phyloP scores from a whole-genome alignment of 2,888 invertebrate species.

The Thymelicus acteon region DNA sequence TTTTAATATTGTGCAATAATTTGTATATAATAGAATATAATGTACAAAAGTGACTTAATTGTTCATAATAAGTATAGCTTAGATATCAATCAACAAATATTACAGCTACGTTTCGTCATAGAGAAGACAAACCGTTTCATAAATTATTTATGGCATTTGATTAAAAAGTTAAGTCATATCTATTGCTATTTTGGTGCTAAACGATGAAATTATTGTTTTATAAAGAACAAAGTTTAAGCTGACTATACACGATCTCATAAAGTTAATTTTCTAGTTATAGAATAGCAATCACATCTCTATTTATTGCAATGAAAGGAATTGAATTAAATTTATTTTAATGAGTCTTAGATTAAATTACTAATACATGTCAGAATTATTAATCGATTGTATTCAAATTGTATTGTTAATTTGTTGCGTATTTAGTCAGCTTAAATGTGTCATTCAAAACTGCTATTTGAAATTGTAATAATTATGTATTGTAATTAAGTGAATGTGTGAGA shows the following conservation, averaged over 20 bases:
- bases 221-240: slow-evolving; percentile 13
- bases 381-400: neutral
- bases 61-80: slow-evolving; percentile 13
- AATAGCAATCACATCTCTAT: too few species aligned
- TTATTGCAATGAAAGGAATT: too few species aligned
- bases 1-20: slow-evolving; percentile 76
- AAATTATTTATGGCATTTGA: slow-evolving; percentile 42
- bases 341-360: neutral
- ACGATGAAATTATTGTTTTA: slow-evolving; percentile 51
- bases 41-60: slow-evolving; percentile 54
- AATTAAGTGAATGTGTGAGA: slow-evolving; percentile 49
- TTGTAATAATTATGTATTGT: slow-evolving; percentile 45
- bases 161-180: slow-evolving; percentile 53
- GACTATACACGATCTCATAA: slow-evolving; percentile 12
- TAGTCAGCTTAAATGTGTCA: slow-evolving; percentile 15
- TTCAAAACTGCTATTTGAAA: slow-evolving; percentile 31
- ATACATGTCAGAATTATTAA: neutral
- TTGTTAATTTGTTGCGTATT: slow-evolving; percentile 4
- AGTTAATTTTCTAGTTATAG: too few species aligned
- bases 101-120: slow-evolving; percentile 10
- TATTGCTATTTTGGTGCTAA: slow-evolving; percentile 77
- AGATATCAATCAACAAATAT: neutral
- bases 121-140: slow-evolving; percentile 16
- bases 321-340: neutral
- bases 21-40: slow-evolving; percentile 55